Percentiles rank a stretch among this genome's conserved stretches.
Evolutionary conservation across 2,113 vertebrate genomes (phyloP).

Genomic region (Pygoscelis adeliae): DNA sequence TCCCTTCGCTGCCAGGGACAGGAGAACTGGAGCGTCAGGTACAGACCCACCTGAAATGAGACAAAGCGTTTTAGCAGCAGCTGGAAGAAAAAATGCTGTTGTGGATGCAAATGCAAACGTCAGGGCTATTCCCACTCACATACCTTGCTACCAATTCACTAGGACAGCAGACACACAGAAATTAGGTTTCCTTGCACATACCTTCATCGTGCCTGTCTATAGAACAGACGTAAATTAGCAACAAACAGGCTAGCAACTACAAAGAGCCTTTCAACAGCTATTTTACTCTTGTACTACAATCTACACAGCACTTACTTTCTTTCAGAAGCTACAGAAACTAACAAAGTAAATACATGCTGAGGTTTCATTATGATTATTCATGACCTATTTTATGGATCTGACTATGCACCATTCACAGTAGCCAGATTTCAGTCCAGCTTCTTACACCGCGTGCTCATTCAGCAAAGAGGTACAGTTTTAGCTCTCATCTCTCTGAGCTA

Average conservation of each 20-base stretch:
- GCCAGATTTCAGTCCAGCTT: neutral
- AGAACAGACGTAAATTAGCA: neutral
- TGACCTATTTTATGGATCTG: neutral
- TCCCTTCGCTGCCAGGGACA: accelerated
- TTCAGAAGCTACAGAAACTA: neutral
- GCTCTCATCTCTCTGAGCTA: accelerated
- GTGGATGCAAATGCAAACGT: neutral
- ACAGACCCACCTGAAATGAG: accelerated
- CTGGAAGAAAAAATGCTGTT: neutral
- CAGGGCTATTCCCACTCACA: neutral
- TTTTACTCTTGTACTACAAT: neutral
- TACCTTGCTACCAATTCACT: accelerated
- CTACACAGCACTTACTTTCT: neutral
- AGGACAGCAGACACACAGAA: neutral
- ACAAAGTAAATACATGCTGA: neutral
- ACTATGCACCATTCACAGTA: neutral
- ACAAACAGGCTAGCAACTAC: neutral
- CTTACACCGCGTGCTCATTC: accelerated
- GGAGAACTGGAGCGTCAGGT: too few species aligned
- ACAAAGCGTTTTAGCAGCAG: neutral
- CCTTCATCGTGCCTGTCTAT: accelerated
- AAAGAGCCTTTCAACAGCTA: neutral
- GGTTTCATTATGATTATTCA: neutral
- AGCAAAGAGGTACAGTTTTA: neutral
- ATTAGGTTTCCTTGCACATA: neutral